phyloP scores from a whole-genome alignment of 2,888 invertebrate genomes.

The Phyto melanocephala region DNA sequence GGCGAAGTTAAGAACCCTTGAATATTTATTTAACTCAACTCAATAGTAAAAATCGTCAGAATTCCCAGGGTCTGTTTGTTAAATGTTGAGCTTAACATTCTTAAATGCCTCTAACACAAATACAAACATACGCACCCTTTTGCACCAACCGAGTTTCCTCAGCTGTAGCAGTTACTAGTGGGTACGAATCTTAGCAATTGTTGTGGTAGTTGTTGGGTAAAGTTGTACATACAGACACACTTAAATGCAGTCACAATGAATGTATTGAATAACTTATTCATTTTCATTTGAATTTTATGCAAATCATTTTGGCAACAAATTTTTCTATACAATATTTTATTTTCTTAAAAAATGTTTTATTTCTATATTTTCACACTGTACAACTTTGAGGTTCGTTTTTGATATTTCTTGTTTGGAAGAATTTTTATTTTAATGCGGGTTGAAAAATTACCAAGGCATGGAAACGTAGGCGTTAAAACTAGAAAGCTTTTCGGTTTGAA shows the following conservation, averaged over 20 bases:
- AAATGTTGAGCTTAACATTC: slow-evolving; percentile 17
- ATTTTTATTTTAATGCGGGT: not conserved
- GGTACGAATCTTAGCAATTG: not conserved
- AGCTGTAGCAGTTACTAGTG: not conserved
- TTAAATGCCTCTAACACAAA: slow-evolving; percentile 9
- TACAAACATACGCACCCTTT: too few relatives aligned
- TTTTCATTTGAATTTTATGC: slow-evolving; percentile 64
- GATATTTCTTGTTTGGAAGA: not conserved
- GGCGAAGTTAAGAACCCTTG: not conserved
- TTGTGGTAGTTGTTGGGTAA: not conserved
- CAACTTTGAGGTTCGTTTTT: slow-evolving; percentile 34
- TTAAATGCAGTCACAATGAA: not conserved
- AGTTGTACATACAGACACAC: not conserved
- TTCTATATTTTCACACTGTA: not conserved
- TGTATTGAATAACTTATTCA: slow-evolving; percentile 51
- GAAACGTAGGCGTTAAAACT: too few relatives aligned
- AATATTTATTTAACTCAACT: slow-evolving; percentile 50
- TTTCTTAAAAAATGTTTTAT: slow-evolving; percentile 1
- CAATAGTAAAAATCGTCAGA: slow-evolving; percentile 48
- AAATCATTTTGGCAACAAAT: slow-evolving; percentile 57
- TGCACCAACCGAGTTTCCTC: not conserved
- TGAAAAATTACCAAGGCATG: too few relatives aligned
- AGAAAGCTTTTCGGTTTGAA: too few relatives aligned
- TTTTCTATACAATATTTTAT: slow-evolving; percentile 6
- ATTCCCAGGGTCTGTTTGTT: slow-evolving; percentile 46